These are phyloP conservation scores for Clitarchus hookeri DNA, from an alignment of 2,888 invertebrate species.

Conservation along the genomic window DNA sequence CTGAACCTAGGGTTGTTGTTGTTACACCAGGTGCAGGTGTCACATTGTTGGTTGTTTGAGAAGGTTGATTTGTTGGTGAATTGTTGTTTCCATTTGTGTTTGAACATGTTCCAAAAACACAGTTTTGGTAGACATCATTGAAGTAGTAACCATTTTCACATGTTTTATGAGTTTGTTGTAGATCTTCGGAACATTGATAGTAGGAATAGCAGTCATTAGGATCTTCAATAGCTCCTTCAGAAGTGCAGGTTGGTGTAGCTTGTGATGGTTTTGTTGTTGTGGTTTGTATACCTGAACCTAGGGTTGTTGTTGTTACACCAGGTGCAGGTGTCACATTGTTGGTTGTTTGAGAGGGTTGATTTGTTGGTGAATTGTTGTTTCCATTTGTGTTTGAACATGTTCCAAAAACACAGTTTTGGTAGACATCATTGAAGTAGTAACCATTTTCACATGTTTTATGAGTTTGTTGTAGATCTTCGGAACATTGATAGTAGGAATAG, in stretches of 20 bases:
- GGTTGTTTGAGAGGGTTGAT: neutral
- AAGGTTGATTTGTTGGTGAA: neutral
- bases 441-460: neutral
- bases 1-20: neutral
- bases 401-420: neutral
- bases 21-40: neutral
- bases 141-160: neutral
- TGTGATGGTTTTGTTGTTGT: conserved; percentile 6
- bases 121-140: neutral
- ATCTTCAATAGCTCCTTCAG: neutral
- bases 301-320: neutral
- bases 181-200: conserved; percentile 6
- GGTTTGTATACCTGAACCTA: neutral
- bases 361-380: neutral
- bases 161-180: neutral
- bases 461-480: neutral
- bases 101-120: conserved; percentile 10
- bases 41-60: neutral
- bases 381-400: conserved; percentile 11
- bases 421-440: neutral
- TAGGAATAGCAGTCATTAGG: conserved; percentile 11
- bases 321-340: neutral
- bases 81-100: neutral
- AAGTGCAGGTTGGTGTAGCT: neutral
- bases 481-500: neutral